Percentiles rank a stretch among this genome's conserved stretches.
phyloP scores from a whole-genome alignment of 2,888 invertebrate genomes.

The Mythimna pallens region DNA sequence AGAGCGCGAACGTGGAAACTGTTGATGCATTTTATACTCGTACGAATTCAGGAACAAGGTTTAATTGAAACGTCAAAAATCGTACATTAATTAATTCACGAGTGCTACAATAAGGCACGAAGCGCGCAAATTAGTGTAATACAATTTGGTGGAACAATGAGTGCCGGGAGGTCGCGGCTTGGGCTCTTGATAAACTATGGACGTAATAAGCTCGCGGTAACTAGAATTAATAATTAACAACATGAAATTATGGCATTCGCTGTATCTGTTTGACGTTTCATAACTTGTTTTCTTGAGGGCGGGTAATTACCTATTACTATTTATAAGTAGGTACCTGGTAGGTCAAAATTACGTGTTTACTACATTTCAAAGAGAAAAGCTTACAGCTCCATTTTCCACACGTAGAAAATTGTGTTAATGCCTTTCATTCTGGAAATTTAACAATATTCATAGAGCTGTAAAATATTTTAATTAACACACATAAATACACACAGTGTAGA shows the following conservation, averaged over 20 bases:
- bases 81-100: constrained; percentile 57
- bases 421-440: not conserved
- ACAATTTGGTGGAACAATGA: constrained; percentile 57
- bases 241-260: constrained; percentile 41
- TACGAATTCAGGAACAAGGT: constrained; percentile 37
- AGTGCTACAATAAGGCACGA: constrained; percentile 51
- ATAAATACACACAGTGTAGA: too few species aligned
- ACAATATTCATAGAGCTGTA: not conserved
- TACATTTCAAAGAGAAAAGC: not conserved
- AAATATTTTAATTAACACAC: too few species aligned
- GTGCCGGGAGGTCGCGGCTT: constrained; percentile 48
- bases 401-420: too few species aligned
- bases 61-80: constrained; percentile 66
- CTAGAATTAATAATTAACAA: constrained; percentile 62
- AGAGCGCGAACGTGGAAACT: constrained; percentile 34
- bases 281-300: constrained; percentile 17
- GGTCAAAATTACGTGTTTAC: not conserved
- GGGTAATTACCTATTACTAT: constrained; percentile 11
- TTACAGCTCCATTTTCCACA: not conserved
- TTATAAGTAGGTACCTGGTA: not conserved
- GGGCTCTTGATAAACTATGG: constrained; percentile 56
- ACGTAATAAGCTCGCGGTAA: constrained; percentile 56
- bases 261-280: constrained; percentile 28
- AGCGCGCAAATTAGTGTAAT: constrained; percentile 56
- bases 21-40: constrained; percentile 46